phyloP scores from a whole-genome alignment of 1,140 invertebrate genomes.

The Caenorhabditis brenneri region DNA sequence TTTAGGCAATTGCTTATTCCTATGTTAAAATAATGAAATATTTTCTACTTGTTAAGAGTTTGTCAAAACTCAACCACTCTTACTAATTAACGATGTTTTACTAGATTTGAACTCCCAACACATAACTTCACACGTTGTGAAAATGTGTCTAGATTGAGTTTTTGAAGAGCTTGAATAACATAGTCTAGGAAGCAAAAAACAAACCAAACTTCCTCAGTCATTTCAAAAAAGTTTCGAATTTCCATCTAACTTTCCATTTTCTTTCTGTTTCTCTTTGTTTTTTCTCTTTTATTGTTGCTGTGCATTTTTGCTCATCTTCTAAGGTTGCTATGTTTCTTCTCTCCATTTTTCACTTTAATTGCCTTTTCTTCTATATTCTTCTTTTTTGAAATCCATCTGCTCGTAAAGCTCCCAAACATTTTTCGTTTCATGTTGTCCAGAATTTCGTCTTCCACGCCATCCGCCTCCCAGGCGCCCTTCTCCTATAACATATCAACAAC shows the following conservation, averaged over 20 bases:
- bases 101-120: too few species aligned
- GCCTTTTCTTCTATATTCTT: background rate
- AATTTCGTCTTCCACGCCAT: constrained; percentile 11
- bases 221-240: constrained; percentile 22
- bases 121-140: too few species aligned
- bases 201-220: background rate
- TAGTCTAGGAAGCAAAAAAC: background rate
- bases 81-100: too few species aligned
- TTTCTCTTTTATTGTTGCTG: background rate
- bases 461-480: constrained; percentile 22
- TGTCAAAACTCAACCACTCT: too few species aligned
- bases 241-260: background rate
- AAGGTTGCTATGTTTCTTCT: background rate
- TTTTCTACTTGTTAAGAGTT: too few species aligned
- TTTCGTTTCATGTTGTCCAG: background rate
- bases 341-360: background rate
- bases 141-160: too few species aligned
- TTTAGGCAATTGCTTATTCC: too few species aligned
- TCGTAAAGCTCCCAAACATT: constrained; percentile 5
- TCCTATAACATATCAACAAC: background rate
- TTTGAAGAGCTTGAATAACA: too few species aligned
- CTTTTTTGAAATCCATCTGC: background rate
- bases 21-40: too few species aligned
- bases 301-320: background rate
- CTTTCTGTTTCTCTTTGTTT: background rate